Conservation (phyloP, 2,797 vertebrate genomes). For the Gallirallus australis region DNA sequence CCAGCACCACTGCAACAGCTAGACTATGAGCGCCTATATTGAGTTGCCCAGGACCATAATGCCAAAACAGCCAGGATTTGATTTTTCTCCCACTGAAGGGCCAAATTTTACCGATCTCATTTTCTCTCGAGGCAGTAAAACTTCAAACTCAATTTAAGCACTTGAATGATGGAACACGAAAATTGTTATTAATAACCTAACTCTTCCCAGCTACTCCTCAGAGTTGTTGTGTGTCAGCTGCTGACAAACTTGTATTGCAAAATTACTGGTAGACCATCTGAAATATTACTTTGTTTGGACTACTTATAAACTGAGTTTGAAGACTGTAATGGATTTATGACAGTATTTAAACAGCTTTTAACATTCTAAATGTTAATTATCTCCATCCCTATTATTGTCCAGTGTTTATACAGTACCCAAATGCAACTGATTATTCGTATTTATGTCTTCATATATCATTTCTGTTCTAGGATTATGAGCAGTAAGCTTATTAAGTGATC, state of each 20-base stretch:
- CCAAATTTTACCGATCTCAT: background rate
- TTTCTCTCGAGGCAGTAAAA: background rate
- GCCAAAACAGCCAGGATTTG: background rate
- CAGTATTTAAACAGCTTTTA: background rate
- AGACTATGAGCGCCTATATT: rapidly evolving
- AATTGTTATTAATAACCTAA: background rate
- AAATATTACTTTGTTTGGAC: background rate
- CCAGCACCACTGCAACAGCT: background rate
- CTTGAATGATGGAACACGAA: background rate
- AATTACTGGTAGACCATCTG: background rate
- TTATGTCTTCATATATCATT: background rate
- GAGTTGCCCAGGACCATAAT: rapidly evolving
- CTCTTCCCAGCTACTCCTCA: background rate
- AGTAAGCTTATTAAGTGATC: background rate
- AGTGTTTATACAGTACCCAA: background rate
- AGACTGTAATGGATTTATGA: background rate
- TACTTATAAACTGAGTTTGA: background rate
- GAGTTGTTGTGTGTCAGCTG: background rate
- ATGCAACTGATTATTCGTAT: background rate
- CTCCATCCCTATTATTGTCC: background rate
- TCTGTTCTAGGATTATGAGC: background rate
- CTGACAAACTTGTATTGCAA: background rate
- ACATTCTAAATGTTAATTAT: background rate
- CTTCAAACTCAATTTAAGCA: background rate
- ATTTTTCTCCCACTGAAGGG: background rate